Base-by-base conservation (phyloP, 2,113 vertebrate species). In the Nannospalax galili region DNA sequence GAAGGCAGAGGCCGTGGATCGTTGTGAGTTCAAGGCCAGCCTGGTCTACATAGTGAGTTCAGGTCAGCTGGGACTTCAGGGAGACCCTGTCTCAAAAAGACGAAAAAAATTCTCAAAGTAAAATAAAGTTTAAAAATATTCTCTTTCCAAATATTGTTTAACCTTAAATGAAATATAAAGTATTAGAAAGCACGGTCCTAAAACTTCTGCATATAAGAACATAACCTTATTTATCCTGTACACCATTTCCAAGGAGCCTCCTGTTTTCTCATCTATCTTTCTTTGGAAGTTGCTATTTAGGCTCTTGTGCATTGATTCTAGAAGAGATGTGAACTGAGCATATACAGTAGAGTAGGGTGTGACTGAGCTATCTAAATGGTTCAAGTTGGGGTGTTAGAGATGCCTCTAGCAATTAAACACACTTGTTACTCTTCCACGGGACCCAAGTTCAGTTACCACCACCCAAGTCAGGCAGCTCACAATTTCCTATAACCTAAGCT, bases 111-210 rank as follows among this genome's bases (percentile, higher is more conserved):
- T 52, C 48, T 52, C n/a, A n/a, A n/a, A n/a, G n/a, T 52, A 52
- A 52, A 52, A 52, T 52, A 52, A 52, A 52, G 48, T 52, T 52
- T 52, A 52, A 52, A 52, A 52, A 52, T 7, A 52, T 6, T 52
- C 6, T 52, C 6, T 52, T 52, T 19, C 14, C 30, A 90, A 70
- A 40, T 82, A 56, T 26, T 88, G 72, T 77, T 77, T 37, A 14
- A 82, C 78, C 24, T n/a, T 88, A 15, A 20, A 92, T 84, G 91
- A 88, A 90, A 80, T 77, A 64, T 1, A 85, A 89, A 80, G 73
- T 7, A 7, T 37, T 65, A 88, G 5, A 30, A 78, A 56, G 1
- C 10, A 92, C 5, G 16, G 2, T 90, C 58, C 91, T 82, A 69
- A 94, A 81, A 69, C 1, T 24, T 91, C 37, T 86, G 20, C 28